These are phyloP conservation scores for Sebastes vulpes DNA, from an alignment of 2,797 vertebrate species.

Conservation along the genomic window DNA sequence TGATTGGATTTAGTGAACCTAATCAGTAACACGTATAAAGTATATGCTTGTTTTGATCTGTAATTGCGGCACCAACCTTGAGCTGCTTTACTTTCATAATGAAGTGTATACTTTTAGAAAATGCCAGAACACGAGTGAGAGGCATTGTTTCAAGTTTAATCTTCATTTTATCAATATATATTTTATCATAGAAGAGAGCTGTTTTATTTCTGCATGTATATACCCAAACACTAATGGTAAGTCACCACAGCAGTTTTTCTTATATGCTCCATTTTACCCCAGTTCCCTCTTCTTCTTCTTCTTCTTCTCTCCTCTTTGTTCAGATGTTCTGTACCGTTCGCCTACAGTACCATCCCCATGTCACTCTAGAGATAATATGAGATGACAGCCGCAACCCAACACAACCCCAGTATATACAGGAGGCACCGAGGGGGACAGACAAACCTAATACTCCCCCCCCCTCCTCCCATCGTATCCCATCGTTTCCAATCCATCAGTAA, in stretches of 20 bases:
- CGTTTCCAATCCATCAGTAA: conserved; percentile 70
- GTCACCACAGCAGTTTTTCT: background rate
- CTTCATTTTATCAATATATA: background rate
- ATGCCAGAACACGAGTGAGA: background rate
- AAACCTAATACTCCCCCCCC: conserved; percentile 6
- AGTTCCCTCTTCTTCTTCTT: background rate
- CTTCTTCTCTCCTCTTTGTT: background rate
- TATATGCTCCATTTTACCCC: background rate
- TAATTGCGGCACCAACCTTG: background rate
- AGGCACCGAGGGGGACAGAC: conserved; percentile 57
- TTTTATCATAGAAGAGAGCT: background rate
- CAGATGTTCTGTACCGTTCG: conserved; percentile 2
- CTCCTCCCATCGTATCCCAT: conserved; percentile 40
- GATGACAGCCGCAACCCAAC: conserved; percentile 58
- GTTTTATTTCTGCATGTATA: background rate
- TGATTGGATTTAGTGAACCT: background rate
- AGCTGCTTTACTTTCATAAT: background rate
- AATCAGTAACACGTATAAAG: background rate
- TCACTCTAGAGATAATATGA: conserved; percentile 57
- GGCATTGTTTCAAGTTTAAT: background rate
- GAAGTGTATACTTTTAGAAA: background rate
- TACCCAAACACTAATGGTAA: background rate
- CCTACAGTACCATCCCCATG: conserved; percentile 37
- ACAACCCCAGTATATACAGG: conserved; percentile 37
- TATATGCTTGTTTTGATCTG: background rate